phyloP scores from a whole-genome alignment of 2,888 invertebrate species.

The Acronicta aceris region DNA sequence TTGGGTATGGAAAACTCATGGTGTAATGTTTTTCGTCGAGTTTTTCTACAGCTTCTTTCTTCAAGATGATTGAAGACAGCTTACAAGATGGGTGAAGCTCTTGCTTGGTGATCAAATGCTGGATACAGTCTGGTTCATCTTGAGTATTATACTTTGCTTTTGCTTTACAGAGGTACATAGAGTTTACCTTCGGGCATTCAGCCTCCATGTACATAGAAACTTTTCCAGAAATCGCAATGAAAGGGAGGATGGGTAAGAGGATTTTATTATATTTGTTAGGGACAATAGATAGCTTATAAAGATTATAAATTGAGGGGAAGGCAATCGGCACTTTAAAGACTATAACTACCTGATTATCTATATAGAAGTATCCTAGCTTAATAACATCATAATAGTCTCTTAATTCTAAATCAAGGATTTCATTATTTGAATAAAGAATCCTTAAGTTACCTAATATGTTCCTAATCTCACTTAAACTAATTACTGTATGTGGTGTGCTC shows the following conservation, averaged over 20 bases:
- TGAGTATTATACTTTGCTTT: neutral
- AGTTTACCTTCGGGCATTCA: conserved; percentile 17
- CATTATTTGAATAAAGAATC: neutral
- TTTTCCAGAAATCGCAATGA: neutral
- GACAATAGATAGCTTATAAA: conserved; percentile 4
- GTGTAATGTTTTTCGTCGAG: conserved; percentile 49
- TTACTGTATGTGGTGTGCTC: neutral
- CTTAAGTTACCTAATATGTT: neutral
- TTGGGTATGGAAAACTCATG: conserved; percentile 1
- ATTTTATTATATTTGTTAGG: conserved; percentile 8
- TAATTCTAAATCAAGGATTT: neutral
- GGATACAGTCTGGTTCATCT: conserved; percentile 39
- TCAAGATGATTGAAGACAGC: conserved; percentile 5
- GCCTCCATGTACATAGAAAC: conserved; percentile 15
- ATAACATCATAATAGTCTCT: neutral
- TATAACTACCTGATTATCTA: conserved; percentile 14
- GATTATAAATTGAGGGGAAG: neutral
- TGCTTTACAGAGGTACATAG: conserved; percentile 30
- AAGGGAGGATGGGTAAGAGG: conserved; percentile 1
- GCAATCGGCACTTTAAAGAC: conserved; percentile 11
- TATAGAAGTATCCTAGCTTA: neutral
- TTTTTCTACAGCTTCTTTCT: conserved; percentile 37
- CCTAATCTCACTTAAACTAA: neutral
- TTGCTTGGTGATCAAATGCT: conserved; percentile 40
- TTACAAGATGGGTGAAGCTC: conserved; percentile 20